A percentile compares a stretch with the other conserved stretches of the same genome.
Evolutionary conservation across 2,888 invertebrate genomes (phyloP).

Genomic region (Hypena proboscidalis): DNA sequence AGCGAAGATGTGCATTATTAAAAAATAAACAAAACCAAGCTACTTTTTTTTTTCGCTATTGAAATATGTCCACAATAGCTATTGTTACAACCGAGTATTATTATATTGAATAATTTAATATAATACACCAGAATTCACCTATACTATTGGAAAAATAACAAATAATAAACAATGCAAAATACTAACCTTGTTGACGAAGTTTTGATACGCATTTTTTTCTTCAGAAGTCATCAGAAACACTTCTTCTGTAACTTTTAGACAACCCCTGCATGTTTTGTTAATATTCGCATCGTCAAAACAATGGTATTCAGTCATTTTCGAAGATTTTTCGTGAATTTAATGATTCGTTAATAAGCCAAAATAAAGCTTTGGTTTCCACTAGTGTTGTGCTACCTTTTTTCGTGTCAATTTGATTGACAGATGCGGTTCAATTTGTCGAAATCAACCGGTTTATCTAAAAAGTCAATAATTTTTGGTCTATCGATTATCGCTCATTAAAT

Average conservation of each 20-base stretch:
- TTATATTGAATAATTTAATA: not conserved
- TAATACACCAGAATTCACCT: not conserved
- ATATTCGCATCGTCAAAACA: constrained; percentile 16
- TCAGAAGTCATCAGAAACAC: constrained; percentile 49
- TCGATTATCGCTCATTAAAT: too few relatives aligned
- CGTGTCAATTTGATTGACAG: too few relatives aligned
- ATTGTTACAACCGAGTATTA: too few relatives aligned
- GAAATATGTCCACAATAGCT: too few relatives aligned
- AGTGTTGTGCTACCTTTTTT: too few relatives aligned
- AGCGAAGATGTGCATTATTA: too few relatives aligned
- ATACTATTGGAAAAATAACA: not conserved
- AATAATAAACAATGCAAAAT: constrained; percentile 14
- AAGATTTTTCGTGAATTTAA: not conserved
- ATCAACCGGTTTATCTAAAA: too few relatives aligned
- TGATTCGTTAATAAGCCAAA: not conserved
- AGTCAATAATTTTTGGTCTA: too few relatives aligned
- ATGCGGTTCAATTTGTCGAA: too few relatives aligned
- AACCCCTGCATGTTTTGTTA: constrained; percentile 51
- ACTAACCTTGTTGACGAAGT: constrained; percentile 49
- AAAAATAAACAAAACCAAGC: too few relatives aligned
- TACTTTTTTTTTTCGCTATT: too few relatives aligned
- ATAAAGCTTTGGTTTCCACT: too few relatives aligned
- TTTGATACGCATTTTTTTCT: constrained; percentile 48
- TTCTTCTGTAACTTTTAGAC: constrained; percentile 46
- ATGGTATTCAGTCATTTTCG: constrained; percentile 40